Conservation (phyloP, 2,888 invertebrate species). For the Autographa gamma region DNA sequence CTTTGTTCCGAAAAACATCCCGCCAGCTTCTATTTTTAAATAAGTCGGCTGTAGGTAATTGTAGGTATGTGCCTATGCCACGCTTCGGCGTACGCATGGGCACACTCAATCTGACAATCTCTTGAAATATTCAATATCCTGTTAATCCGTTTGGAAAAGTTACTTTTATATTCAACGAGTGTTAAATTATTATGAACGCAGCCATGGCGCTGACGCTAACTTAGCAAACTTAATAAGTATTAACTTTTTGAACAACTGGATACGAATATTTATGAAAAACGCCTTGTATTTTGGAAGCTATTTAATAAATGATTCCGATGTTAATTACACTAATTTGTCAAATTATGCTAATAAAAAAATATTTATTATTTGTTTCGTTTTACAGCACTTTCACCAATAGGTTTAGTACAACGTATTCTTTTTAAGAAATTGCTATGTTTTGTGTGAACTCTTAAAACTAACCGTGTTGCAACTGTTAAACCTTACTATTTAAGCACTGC, state of each 20-base stretch:
- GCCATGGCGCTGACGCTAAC: constrained; percentile 25
- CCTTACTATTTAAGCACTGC: no score
- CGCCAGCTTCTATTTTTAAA: constrained; percentile 10
- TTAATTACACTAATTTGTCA: background rate
- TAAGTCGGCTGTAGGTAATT: constrained; percentile 22
- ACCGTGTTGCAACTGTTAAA: no score
- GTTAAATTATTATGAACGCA: constrained; percentile 53
- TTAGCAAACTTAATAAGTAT: constrained; percentile 28
- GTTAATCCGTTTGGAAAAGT: constrained; percentile 63
- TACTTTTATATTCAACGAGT: constrained; percentile 59
- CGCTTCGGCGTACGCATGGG: constrained; percentile 27
- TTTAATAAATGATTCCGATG: background rate
- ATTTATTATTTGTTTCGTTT: no score
- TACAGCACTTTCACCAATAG: no score
- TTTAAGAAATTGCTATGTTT: no score
- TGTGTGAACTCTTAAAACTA: no score
- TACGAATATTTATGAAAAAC: constrained; percentile 9
- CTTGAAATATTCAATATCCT: constrained; percentile 60
- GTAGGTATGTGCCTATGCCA: constrained; percentile 18
- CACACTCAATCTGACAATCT: constrained; percentile 56
- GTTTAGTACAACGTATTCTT: no score
- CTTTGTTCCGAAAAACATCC: constrained; percentile 9
- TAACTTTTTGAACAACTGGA: constrained; percentile 10
- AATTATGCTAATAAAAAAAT: background rate
- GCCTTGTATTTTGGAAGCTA: background rate